phyloP scores from a whole-genome alignment of 2,888 invertebrate species.

The Drosophila picticornis region DNA sequence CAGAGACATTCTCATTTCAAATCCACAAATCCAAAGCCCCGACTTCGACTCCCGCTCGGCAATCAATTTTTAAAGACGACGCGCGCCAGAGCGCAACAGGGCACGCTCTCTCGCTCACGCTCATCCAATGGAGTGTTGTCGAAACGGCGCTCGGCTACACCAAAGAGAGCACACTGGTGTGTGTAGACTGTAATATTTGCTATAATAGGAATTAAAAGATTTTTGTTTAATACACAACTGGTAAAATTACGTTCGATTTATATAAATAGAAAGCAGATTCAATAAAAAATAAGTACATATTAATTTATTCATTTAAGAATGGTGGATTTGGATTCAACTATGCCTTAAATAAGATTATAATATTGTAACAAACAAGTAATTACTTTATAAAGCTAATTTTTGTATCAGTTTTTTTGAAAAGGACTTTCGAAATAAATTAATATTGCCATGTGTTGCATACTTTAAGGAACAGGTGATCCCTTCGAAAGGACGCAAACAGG shows the following conservation, averaged over 20 bases:
- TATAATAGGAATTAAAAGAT: neutral
- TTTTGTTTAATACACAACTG: neutral
- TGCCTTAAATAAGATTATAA: neutral
- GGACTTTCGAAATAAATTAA: neutral
- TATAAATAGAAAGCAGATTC: neutral
- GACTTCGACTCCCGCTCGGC: slow-evolving; percentile 57
- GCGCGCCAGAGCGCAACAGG: slow-evolving; percentile 76
- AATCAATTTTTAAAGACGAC: slow-evolving; percentile 78
- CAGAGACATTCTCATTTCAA: slow-evolving; percentile 62
- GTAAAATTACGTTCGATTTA: neutral
- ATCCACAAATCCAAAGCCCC: slow-evolving; percentile 45
- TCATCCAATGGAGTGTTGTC: slow-evolving; percentile 29
- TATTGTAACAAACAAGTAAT: neutral
- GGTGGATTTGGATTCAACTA: neutral
- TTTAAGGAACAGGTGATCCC: slow-evolving; percentile 15
- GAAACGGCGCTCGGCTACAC: slow-evolving; percentile 17
- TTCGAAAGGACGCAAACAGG: neutral
- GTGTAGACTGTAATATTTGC: neutral
- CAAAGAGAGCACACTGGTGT: slow-evolving; percentile 52
- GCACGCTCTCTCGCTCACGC: slow-evolving; percentile 67
- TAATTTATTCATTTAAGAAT: neutral
- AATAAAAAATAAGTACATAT: neutral
- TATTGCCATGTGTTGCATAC: slow-evolving; percentile 26
- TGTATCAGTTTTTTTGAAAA: neutral
- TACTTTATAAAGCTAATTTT: neutral